Evolutionary conservation across 2,113 vertebrate genomes (phyloP).

Genomic region (Callaeas wilsoni): DNA sequence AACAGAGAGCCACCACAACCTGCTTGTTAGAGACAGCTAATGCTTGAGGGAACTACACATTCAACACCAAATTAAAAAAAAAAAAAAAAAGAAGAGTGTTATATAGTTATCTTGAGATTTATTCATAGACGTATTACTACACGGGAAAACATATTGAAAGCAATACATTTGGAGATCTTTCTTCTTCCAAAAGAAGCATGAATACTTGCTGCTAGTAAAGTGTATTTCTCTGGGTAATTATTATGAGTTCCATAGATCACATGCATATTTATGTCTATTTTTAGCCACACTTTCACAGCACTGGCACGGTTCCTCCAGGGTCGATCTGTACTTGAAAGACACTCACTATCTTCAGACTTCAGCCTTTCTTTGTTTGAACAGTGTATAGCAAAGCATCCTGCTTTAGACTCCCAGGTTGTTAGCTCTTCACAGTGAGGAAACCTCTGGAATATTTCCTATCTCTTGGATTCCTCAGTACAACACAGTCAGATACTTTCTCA

Average conservation of each 20-base stretch:
- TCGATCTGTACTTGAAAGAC: background rate
- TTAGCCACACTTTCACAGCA: background rate
- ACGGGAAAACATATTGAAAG: background rate
- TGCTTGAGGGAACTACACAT: background rate
- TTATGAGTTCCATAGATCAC: background rate
- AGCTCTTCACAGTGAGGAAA: background rate
- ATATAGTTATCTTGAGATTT: background rate
- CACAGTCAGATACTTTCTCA: background rate
- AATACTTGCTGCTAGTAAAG: background rate
- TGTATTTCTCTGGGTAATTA: background rate
- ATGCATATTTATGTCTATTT: background rate
- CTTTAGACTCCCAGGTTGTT: background rate
- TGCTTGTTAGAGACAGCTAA: slow-evolving; percentile 28
- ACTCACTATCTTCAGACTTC: background rate
- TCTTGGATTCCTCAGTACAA: background rate
- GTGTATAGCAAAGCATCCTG: background rate
- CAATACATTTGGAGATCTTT: background rate
- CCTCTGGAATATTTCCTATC: background rate
- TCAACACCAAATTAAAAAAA: background rate
- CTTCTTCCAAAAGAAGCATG: background rate
- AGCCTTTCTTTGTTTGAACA: background rate
- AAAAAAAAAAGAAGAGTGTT: background rate
- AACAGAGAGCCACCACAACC: slow-evolving; percentile 21
- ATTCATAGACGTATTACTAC: background rate
- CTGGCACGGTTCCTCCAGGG: background rate